Evolutionary conservation across 2,888 invertebrate genomes (phyloP).

Genomic region (Drosophila macrothrix): DNA sequence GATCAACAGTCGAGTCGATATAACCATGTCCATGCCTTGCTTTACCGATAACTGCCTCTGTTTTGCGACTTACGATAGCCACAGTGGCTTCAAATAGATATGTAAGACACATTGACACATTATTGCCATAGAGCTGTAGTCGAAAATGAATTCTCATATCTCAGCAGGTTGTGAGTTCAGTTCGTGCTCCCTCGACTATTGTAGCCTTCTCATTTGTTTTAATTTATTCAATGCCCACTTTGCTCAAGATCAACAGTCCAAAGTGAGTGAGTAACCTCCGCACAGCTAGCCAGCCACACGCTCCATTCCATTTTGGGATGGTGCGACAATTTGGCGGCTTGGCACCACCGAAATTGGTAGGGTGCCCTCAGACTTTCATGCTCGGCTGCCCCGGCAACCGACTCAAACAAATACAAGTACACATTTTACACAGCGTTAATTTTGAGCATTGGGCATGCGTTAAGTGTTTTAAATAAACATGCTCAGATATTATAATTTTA

Average conservation of each 20-base stretch:
- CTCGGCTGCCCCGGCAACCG: constrained; percentile 57
- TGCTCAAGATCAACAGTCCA: constrained; percentile 33
- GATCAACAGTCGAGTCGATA: background rate
- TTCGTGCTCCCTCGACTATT: background rate
- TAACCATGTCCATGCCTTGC: background rate
- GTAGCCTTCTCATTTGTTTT: background rate
- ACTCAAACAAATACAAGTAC: constrained; percentile 28
- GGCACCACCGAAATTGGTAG: constrained; percentile 58
- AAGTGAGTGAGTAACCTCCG: constrained; percentile 42
- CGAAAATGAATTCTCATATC: background rate
- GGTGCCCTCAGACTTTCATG: constrained; percentile 80
- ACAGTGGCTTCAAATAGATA: no score
- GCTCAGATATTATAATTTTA: constrained; percentile 37
- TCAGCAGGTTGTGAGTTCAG: background rate
- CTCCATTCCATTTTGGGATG: constrained; percentile 32
- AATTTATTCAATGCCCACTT: constrained; percentile 7
- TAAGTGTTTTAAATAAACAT: constrained; percentile 73
- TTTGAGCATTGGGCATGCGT: constrained; percentile 61
- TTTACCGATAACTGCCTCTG: background rate
- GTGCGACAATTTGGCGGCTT: constrained; percentile 39
- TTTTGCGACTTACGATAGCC: background rate
- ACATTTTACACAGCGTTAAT: constrained; percentile 22
- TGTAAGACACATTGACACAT: background rate
- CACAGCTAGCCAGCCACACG: constrained; percentile 26
- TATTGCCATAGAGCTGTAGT: background rate